Evolutionary conservation across 2,888 invertebrate species (phyloP).

Genomic region (Panorpa germanica): DNA sequence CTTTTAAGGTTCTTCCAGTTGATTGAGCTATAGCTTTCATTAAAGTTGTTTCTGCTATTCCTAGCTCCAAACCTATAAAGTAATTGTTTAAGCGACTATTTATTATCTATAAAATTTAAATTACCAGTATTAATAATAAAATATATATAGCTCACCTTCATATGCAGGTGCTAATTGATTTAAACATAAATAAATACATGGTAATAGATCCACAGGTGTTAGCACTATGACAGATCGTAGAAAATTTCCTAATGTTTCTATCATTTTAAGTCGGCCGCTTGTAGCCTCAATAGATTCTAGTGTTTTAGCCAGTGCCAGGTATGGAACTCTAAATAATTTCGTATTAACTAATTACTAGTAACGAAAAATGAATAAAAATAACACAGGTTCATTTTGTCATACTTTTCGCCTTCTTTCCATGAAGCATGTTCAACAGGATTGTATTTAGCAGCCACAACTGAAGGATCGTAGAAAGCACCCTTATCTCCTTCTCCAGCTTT

Average conservation of each 20-base stretch:
- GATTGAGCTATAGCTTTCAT: conserved; percentile 88
- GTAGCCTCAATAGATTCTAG: conserved; percentile 78
- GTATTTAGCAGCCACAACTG: conserved; percentile 48
- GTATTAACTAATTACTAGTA: conserved; percentile 7
- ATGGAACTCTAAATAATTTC: conserved; percentile 55
- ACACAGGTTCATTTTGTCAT: conserved; percentile 15
- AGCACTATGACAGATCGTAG: conserved; percentile 77
- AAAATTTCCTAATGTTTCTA: conserved; percentile 82
- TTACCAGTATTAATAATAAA: not conserved
- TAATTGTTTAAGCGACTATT: conserved; percentile 3
- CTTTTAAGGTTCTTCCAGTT: conserved; percentile 67
- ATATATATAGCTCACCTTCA: conserved; percentile 39
- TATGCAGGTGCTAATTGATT: conserved; percentile 93
- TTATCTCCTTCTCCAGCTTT: conserved; percentile 15
- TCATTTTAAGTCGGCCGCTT: conserved; percentile 70
- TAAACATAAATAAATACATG: conserved; percentile 85
- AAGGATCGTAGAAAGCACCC: conserved; percentile 44
- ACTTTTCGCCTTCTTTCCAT: conserved; percentile 58
- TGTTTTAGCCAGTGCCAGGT: conserved; percentile 77
- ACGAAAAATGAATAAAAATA: conserved; percentile 5
- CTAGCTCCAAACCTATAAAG: conserved; percentile 51
- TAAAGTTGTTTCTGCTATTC: conserved; percentile 85
- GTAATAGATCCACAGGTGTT: conserved; percentile 75
- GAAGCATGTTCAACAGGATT: conserved; percentile 68
- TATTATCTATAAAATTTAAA: conserved; percentile 1